Evolutionary conservation across 2,888 invertebrate genomes (phyloP).

Genomic region (Acanthopleura granulata): DNA sequence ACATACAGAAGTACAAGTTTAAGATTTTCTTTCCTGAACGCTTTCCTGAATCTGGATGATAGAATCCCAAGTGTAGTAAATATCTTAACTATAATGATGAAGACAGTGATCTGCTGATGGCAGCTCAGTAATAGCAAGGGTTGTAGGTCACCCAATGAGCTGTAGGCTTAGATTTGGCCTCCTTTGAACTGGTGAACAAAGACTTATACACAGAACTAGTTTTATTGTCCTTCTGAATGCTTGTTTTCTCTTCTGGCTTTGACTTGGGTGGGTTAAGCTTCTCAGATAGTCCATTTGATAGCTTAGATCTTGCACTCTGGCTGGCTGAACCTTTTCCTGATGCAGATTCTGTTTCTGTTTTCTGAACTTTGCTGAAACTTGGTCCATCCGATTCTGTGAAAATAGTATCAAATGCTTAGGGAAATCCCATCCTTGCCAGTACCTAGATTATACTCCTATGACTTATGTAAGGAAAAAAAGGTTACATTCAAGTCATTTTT

Average conservation of each 20-base stretch:
- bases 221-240: conserved; percentile 89
- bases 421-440: too few relatives aligned
- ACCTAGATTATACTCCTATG: too few relatives aligned
- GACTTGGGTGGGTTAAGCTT: conserved; percentile 43
- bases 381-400: conserved; percentile 34
- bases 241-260: conserved; percentile 5
- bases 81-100: not conserved
- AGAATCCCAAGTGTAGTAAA: too few relatives aligned
- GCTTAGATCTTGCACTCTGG: conserved; percentile 27
- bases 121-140: conserved; percentile 74
- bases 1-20: too few relatives aligned
- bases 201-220: conserved; percentile 94
- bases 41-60: too few relatives aligned
- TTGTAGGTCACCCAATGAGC: conserved; percentile 99
- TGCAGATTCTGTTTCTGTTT: conserved; percentile 27
- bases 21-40: too few relatives aligned
- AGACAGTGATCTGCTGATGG: not conserved
- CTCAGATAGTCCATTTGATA: conserved; percentile 37
- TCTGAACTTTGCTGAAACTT: conserved; percentile 40
- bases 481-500: too few relatives aligned
- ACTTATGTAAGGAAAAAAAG: too few relatives aligned
- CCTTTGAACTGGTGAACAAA: conserved; percentile 90
- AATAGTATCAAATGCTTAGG: too few relatives aligned
- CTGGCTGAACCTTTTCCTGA: conserved; percentile 20
- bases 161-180: conserved; percentile 86